Evolutionary conservation across 1,140 invertebrate species (phyloP).

Genomic region (Aphelenchoides avenae): DNA sequence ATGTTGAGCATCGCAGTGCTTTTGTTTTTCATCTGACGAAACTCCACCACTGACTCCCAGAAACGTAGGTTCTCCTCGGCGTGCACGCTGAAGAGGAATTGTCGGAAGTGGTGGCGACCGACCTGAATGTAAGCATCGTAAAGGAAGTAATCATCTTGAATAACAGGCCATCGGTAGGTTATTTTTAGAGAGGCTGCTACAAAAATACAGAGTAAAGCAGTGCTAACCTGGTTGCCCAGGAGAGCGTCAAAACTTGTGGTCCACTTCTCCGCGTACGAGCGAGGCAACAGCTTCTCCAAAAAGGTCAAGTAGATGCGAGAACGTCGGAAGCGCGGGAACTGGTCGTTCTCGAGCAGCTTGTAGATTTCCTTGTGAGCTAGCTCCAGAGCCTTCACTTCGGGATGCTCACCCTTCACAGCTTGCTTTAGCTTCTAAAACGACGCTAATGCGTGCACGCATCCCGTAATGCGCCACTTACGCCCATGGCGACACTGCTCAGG

Average conservation of each 20-base stretch:
- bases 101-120: slow-evolving; percentile 57
- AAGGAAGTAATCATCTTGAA: no score
- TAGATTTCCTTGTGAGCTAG: slow-evolving; percentile 53
- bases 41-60: slow-evolving; percentile 54
- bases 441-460: not conserved
- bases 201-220: no score
- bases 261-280: slow-evolving; percentile 55
- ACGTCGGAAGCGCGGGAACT: slow-evolving; percentile 56
- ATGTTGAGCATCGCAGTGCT: slow-evolving; percentile 54
- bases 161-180: no score
- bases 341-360: slow-evolving; percentile 44
- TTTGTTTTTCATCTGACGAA: slow-evolving; percentile 47
- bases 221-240: slow-evolving; percentile 53
- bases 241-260: slow-evolving; percentile 51
- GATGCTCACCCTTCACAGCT: slow-evolving; percentile 23
- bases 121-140: slow-evolving; percentile 47
- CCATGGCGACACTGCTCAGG: slow-evolving; percentile 48
- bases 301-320: slow-evolving; percentile 50
- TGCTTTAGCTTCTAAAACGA: slow-evolving; percentile 22
- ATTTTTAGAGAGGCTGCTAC: no score
- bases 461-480: slow-evolving; percentile 30
- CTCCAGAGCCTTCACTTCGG: slow-evolving; percentile 35
- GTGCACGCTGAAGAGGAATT: slow-evolving; percentile 53
- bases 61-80: slow-evolving; percentile 58
- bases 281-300: slow-evolving; percentile 47